Evolutionary conservation across 2,113 vertebrate species (phyloP).

Genomic region (Lathamus discolor): DNA sequence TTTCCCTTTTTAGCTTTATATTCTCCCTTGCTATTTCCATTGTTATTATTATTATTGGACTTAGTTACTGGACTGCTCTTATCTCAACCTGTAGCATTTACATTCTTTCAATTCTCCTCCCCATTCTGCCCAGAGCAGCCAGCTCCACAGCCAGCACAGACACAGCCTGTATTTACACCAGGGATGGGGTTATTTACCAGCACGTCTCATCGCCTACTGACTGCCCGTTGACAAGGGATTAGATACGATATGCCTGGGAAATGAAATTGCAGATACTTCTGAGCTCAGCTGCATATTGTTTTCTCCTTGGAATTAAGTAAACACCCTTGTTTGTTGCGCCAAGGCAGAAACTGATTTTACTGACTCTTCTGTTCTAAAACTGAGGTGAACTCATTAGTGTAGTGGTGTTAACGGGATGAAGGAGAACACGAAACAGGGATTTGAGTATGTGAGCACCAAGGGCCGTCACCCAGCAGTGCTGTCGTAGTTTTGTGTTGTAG

Average conservation of each 20-base stretch:
- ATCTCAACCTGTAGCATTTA: neutral
- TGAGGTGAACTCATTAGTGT: neutral
- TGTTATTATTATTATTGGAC: neutral
- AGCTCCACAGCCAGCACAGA: neutral
- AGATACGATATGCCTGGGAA: neutral
- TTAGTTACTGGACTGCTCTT: neutral
- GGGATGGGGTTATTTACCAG: neutral
- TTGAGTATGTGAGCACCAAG: neutral
- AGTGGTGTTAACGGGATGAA: neutral
- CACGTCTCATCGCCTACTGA: neutral
- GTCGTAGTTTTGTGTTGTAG: rapidly evolving
- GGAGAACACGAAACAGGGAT: neutral
- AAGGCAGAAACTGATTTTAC: neutral
- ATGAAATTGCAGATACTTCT: neutral
- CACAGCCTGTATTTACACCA: neutral
- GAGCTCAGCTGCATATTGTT: neutral
- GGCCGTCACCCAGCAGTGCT: rapidly evolving
- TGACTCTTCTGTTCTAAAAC: neutral
- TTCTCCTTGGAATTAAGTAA: neutral
- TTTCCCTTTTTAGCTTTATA: neutral
- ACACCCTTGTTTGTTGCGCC: neutral
- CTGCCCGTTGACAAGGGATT: neutral
- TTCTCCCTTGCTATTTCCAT: neutral
- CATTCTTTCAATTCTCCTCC: neutral
- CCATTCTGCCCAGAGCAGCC: neutral